phyloP scores from a whole-genome alignment of 2,113 vertebrate genomes.

The Oryzias javanicus region DNA sequence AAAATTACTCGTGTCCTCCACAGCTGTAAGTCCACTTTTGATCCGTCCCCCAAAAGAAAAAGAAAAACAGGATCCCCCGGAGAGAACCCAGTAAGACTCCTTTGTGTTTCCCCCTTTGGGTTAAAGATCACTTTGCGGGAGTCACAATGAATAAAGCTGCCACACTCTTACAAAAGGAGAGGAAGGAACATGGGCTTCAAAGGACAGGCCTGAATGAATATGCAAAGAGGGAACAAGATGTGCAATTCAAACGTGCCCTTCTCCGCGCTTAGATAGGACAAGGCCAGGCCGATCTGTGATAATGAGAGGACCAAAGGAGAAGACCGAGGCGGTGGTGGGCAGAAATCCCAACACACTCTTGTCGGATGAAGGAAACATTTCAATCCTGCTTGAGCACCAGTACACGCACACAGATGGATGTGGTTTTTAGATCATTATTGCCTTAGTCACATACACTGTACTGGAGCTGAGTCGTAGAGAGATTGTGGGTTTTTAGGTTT shows the following conservation, averaged over 20 bases:
- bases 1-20: neutral
- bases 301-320: conserved; percentile 12
- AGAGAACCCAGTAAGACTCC: conserved; percentile 36
- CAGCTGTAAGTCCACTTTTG: neutral
- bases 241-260: conserved; percentile 50
- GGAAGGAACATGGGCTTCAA: conserved; percentile 42
- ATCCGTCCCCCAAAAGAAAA: neutral
- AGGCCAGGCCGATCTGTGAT: conserved; percentile 22
- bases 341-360: conserved; percentile 17
- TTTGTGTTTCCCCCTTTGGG: conserved; percentile 39
- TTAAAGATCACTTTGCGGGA: conserved; percentile 67
- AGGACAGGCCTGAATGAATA: conserved; percentile 55
- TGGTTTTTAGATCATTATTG: too few relatives aligned
- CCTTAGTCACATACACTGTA: too few relatives aligned
- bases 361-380: conserved; percentile 10
- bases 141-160: conserved; percentile 63
- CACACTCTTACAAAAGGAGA: conserved; percentile 40
- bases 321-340: conserved; percentile 22
- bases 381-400: conserved; percentile 4
- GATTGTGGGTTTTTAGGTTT: too few relatives aligned
- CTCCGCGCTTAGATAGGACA: conserved; percentile 22
- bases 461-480: too few relatives aligned
- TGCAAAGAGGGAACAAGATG: conserved; percentile 47
- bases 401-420: neutral
- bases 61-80: conserved; percentile 18